Base-by-base conservation (phyloP, 2,113 vertebrate genomes). In the Aspiorhynchus laticeps region DNA sequence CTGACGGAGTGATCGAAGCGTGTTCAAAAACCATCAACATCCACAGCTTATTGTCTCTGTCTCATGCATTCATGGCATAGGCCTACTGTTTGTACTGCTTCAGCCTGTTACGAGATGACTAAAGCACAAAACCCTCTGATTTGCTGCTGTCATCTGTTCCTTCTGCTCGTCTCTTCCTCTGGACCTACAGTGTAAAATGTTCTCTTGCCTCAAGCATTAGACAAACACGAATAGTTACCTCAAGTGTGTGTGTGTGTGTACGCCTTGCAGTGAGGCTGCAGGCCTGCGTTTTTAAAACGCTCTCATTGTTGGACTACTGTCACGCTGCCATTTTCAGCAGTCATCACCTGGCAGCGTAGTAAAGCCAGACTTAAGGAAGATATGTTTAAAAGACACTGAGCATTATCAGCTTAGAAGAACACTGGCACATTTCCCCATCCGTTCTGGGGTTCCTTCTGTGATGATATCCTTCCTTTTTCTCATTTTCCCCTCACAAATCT, bases 271-370 rank as follows among this genome's bases (percentile, higher is more conserved):
- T 74, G 71, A 87, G 83, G 85, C 88, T 85, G 80, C 75, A 86
- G 83, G 74, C 84, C 38, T 46, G 71, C 56, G 53, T 88, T 84
- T 84, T 78, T 73, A 81, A 81, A 87, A 88, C 46, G 86, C 87
- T 92, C 85, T 92, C 90, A 90, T 91, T 91, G 88, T 90, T 91
- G 87, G 89, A 74, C 92, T 90, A 88, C 90, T 91, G 88, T 81
- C 88, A 90, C 92, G 83, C 53, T 82, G 86, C 90, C 91, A 90
- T 93, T 89, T 93, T 90, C 91, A 89, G 92, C 94, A 87, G 91
- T 94, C 91, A 93, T 96, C 95, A 94, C 94, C 92, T 95, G 95
- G 94, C 95, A 95, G 94, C 94, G 92, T 94, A 91, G 91, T 92
- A 94, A 91, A 93, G 91, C 88, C 91, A 93, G 91, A 90, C 91